phyloP scores from a whole-genome alignment of 2,113 vertebrate genomes.

The Lipophrys pholis region DNA sequence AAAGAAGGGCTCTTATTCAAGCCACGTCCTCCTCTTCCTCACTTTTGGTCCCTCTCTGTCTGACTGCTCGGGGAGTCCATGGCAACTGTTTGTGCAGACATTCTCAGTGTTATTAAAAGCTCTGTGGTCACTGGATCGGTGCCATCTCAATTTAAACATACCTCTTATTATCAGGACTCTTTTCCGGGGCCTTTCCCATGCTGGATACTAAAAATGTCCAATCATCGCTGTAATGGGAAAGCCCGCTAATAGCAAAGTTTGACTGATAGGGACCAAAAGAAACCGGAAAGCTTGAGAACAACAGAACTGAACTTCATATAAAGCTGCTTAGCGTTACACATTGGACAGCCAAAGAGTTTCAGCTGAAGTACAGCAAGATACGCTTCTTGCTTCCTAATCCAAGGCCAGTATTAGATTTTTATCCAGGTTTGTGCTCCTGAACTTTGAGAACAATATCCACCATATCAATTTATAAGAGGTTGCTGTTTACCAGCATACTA shows the following conservation, averaged over 20 bases:
- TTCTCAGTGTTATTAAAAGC: conserved; percentile 75
- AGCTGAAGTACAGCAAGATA: neutral
- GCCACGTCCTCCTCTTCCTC: conserved; percentile 7
- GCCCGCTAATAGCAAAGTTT: conserved; percentile 15
- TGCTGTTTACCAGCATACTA: neutral
- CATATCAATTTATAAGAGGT: neutral
- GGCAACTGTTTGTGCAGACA: conserved; percentile 73
- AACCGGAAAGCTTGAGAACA: neutral
- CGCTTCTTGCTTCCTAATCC: neutral
- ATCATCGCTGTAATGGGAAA: neutral
- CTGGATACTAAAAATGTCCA: conserved; percentile 23
- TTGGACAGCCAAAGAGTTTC: neutral
- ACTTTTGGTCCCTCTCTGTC: conserved; percentile 36
- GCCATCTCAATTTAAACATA: conserved; percentile 73
- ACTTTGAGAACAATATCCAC: neutral
- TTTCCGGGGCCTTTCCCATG: conserved; percentile 35
- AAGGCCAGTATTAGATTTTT: conserved; percentile 12
- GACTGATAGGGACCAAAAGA: neutral
- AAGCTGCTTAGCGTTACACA: neutral
- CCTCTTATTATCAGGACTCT: conserved; percentile 40
- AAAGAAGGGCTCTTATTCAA: conserved; percentile 20
- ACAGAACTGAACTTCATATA: conserved; percentile 1
- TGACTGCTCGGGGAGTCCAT: conserved; percentile 50
- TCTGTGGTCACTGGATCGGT: conserved; percentile 61
- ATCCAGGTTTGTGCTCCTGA: neutral